Evolutionary conservation across 2,888 invertebrate species (phyloP).

Genomic region (Spodoptera exigua): DNA sequence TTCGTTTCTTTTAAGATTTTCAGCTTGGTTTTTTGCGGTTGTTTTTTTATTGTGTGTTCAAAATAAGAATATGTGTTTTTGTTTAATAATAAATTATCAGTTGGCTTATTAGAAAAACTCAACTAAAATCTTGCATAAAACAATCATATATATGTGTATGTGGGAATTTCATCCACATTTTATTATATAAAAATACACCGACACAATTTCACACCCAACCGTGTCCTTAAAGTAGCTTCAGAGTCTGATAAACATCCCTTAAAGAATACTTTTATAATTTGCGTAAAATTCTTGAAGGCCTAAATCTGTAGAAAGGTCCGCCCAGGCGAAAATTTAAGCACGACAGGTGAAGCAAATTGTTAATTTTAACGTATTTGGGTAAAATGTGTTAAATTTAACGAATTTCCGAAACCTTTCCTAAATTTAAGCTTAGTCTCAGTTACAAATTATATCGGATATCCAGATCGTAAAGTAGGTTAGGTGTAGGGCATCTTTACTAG

Average conservation of each 20-base stretch:
- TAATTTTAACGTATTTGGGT: slow-evolving; percentile 2
- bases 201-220: too few relatives aligned
- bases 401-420: slow-evolving; percentile 12
- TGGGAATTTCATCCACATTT: too few relatives aligned
- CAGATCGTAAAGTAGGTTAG: too few relatives aligned
- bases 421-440: slow-evolving; percentile 2
- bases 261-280: slow-evolving; percentile 2
- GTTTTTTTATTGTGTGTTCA: slow-evolving; percentile 20
- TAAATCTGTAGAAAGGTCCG: slow-evolving; percentile 6
- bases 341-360: slow-evolving; percentile 11
- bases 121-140: too few relatives aligned
- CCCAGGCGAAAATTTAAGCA: slow-evolving; percentile 5
- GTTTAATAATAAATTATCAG: too few relatives aligned
- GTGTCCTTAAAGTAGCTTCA: too few relatives aligned
- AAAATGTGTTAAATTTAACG: not conserved
- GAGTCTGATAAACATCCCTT: too few relatives aligned
- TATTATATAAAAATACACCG: too few relatives aligned
- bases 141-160: too few relatives aligned
- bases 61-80: slow-evolving; percentile 1
- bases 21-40: slow-evolving; percentile 18
- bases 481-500: too few relatives aligned
- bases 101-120: too few relatives aligned
- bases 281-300: slow-evolving; percentile 4
- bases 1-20: slow-evolving; percentile 9
- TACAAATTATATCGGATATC: too few relatives aligned